Conservation (phyloP, 2,888 invertebrate species). For the Suillia variegata region DNA sequence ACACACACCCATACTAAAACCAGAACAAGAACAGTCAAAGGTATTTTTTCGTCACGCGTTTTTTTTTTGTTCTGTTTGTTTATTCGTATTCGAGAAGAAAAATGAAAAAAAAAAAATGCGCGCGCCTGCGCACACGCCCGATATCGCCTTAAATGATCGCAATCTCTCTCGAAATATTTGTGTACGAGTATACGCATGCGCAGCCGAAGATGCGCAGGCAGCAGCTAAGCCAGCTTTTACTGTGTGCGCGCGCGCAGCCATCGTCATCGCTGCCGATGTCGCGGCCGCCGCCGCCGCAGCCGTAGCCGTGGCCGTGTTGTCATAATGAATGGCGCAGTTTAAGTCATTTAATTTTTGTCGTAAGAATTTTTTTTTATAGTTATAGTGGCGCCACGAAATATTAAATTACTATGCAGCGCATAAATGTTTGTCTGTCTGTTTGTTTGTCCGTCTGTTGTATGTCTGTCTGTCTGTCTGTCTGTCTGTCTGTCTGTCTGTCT, state of each 20-base stretch:
- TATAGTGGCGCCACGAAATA: constrained; percentile 59
- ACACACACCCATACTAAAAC: not conserved
- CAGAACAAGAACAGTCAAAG: constrained; percentile 37
- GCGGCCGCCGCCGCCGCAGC: constrained; percentile 10
- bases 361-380: constrained; percentile 51
- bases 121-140: constrained; percentile 51
- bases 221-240: not conserved
- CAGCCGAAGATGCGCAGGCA: constrained; percentile 1
- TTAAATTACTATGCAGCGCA: constrained; percentile 48
- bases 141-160: constrained; percentile 48
- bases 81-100: constrained; percentile 2
- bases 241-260: not conserved
- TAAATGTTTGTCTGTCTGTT: constrained; percentile 13
- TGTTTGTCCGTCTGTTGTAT: no score
- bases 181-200: constrained; percentile 42
- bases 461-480: not conserved
- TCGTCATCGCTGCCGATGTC: constrained; percentile 18
- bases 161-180: constrained; percentile 52
- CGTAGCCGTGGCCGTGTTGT: constrained; percentile 49
- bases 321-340: constrained; percentile 59
- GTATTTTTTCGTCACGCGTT: constrained; percentile 56
- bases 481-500: not conserved
- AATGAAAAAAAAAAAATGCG: no score
- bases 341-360: constrained; percentile 57
- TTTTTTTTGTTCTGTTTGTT: constrained; percentile 20